A percentile compares a stretch with the other conserved stretches of the same genome.
Evolutionary conservation across 2,797 vertebrate species (phyloP).

Genomic region (Anguilla obscura): DNA sequence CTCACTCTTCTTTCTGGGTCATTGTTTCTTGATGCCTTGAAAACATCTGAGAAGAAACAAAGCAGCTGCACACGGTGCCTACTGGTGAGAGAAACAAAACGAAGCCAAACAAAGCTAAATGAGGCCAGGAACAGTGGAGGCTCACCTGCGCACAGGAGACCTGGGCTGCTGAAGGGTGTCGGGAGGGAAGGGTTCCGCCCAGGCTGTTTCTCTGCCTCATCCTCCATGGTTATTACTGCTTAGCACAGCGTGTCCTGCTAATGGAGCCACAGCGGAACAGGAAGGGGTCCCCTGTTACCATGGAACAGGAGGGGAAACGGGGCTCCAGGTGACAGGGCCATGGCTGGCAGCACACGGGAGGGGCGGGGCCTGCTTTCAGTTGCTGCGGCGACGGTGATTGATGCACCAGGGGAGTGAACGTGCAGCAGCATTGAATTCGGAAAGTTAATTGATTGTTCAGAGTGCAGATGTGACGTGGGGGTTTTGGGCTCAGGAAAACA

Average conservation of each 20-base stretch:
- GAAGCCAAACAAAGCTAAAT: not conserved
- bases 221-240: constrained; percentile 11
- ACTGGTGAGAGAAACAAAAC: not conserved
- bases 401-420: constrained; percentile 27
- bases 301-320: not conserved
- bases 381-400: constrained; percentile 30
- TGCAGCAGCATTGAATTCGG: constrained; percentile 24
- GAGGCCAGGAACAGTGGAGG: not conserved
- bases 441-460: constrained; percentile 41
- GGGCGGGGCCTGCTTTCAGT: constrained; percentile 27
- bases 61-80: not conserved
- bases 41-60: not conserved
- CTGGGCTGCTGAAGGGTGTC: constrained; percentile 36
- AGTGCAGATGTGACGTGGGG: constrained; percentile 19
- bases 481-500: not conserved
- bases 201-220: not conserved
- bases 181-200: not conserved
- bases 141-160: not conserved
- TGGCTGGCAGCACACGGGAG: constrained; percentile 30
- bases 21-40: not conserved
- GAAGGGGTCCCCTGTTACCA: not conserved
- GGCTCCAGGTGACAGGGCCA: constrained; percentile 32
- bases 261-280: not conserved
- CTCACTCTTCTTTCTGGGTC: not conserved
- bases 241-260: constrained; percentile 8